Percentiles rank a stretch among this genome's conserved stretches.
These are phyloP conservation scores for Boloria selene DNA, from an alignment of 2,888 invertebrate species.

Conservation along the genomic window DNA sequence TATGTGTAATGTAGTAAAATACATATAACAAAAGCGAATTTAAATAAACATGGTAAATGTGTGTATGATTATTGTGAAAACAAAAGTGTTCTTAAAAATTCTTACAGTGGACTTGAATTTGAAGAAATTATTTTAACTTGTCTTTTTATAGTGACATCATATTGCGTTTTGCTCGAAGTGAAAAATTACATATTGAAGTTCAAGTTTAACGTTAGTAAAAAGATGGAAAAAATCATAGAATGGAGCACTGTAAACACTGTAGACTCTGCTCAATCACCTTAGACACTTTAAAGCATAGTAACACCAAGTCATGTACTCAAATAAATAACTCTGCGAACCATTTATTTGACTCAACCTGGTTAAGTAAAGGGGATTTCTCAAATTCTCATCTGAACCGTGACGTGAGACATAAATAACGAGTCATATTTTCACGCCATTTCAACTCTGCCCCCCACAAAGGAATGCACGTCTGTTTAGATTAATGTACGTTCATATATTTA, in stretches of 20 bases:
- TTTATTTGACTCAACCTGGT: slow-evolving; percentile 38
- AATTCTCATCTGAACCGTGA: slow-evolving; percentile 60
- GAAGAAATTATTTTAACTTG: no score
- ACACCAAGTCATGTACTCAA: slow-evolving; percentile 19
- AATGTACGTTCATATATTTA: slow-evolving; percentile 80
- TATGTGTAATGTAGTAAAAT: no score
- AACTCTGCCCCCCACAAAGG: slow-evolving; percentile 76
- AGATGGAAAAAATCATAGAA: background rate
- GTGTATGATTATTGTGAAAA: no score
- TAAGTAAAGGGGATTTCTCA: slow-evolving; percentile 47
- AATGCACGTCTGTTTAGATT: slow-evolving; percentile 77
- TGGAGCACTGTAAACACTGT: background rate
- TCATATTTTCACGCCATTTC: slow-evolving; percentile 81
- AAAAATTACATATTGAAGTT: no score
- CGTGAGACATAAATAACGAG: slow-evolving; percentile 72
- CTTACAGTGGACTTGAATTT: no score
- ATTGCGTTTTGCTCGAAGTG: no score
- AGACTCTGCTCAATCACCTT: slow-evolving; percentile 3
- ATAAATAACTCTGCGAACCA: slow-evolving; percentile 35
- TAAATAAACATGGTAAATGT: no score
- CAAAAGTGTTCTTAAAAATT: no score
- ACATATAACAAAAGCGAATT: no score
- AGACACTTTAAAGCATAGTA: slow-evolving; percentile 8
- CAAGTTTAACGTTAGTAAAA: no score
- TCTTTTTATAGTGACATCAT: no score